phyloP scores from a whole-genome alignment of 2,797 vertebrate genomes.

The Mallotus villosus region DNA sequence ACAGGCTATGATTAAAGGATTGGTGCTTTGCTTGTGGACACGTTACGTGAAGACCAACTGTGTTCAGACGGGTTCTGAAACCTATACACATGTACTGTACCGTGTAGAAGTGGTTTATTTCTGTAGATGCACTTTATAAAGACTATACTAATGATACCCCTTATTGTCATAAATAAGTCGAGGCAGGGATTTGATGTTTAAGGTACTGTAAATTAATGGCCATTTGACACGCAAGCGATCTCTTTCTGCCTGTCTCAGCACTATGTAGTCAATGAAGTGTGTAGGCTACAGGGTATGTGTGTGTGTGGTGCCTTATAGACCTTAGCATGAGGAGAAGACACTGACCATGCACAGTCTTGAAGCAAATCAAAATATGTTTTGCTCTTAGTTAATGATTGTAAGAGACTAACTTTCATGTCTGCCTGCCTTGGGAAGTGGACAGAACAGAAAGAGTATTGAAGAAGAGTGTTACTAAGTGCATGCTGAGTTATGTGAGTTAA shows the following conservation, averaged over 20 bases:
- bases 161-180: too few relatives aligned
- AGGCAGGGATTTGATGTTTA: too few relatives aligned
- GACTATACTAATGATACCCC: too few relatives aligned
- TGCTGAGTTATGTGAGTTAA: too few relatives aligned
- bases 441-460: constrained; percentile 18
- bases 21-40: constrained; percentile 53
- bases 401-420: background rate
- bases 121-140: too few relatives aligned
- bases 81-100: background rate
- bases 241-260: too few relatives aligned
- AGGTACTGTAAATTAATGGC: too few relatives aligned
- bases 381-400: constrained; percentile 3
- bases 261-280: background rate
- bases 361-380: background rate
- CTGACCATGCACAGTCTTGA: background rate
- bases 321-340: background rate
- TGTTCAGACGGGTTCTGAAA: background rate
- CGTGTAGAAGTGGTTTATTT: too few relatives aligned
- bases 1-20: constrained; percentile 60
- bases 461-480: constrained; percentile 8
- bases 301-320: background rate
- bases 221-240: too few relatives aligned
- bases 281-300: background rate
- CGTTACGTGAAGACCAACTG: constrained; percentile 37
- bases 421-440: constrained; percentile 3